Conservation (phyloP, 2,888 invertebrate genomes). For the Drosophila paracracens region DNA sequence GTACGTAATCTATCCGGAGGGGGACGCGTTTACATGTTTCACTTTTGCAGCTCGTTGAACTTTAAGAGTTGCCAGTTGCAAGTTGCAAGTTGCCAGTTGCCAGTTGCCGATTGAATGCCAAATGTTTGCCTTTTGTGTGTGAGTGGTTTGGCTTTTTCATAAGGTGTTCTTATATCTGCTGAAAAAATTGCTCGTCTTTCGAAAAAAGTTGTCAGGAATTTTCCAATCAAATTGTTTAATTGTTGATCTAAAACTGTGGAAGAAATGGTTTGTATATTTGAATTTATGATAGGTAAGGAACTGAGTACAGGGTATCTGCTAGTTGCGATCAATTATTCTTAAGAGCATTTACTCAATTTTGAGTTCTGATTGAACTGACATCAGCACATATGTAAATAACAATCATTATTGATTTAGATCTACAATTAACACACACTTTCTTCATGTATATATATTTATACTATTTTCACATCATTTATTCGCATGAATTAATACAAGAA, state of each 20-base stretch:
- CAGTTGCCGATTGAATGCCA: conserved; percentile 4
- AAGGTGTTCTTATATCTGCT: neutral
- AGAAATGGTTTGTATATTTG: neutral
- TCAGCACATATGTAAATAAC: neutral
- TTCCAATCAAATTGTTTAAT: neutral
- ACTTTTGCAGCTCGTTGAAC: conserved; percentile 20
- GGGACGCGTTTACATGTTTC: conserved; percentile 1
- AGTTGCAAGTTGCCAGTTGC: neutral
- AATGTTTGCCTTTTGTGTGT: neutral
- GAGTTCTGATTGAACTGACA: neutral
- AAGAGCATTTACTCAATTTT: neutral
- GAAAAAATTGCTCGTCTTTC: neutral
- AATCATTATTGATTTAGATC: neutral
- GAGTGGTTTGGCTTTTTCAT: neutral
- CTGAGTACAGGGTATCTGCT: neutral
- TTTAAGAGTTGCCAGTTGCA: neutral
- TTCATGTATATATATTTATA: neutral
- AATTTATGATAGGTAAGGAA: neutral
- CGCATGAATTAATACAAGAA: neutral
- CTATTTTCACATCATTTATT: conserved; percentile 11
- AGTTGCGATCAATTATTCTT: neutral
- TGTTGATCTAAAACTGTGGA: neutral
- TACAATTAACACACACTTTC: neutral
- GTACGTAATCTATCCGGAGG: neutral
- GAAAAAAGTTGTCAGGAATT: neutral